A percentile compares a stretch with the other conserved stretches of the same genome.
Conservation (phyloP, 2,888 invertebrate genomes). For the Limnephilus auricula region DNA sequence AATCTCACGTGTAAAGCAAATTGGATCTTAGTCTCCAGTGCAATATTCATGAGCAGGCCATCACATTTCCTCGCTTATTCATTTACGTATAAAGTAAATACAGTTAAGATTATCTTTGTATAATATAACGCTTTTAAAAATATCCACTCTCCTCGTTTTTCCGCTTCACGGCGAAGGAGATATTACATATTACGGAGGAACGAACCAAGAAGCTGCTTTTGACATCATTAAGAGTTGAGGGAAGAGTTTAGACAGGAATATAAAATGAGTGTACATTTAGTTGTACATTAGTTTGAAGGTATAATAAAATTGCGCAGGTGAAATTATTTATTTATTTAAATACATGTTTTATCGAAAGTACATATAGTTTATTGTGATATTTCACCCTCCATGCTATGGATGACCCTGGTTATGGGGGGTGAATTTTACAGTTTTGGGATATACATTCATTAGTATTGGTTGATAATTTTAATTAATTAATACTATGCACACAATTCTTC, state of each 20-base stretch:
- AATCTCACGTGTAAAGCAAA: slow-evolving; percentile 22
- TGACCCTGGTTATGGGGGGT: too few species aligned
- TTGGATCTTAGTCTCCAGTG: slow-evolving; percentile 5
- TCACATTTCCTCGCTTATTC: not conserved
- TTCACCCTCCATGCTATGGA: too few species aligned
- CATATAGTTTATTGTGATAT: too few species aligned
- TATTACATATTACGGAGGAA: not conserved
- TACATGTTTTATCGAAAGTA: too few species aligned
- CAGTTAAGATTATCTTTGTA: not conserved
- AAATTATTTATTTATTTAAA: too few species aligned
- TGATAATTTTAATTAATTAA: too few species aligned
- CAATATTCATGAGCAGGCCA: slow-evolving; percentile 22
- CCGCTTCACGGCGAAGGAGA: not conserved
- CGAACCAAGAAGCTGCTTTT: not conserved
- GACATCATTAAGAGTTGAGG: not conserved
- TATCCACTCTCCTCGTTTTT: not conserved
- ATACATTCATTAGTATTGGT: too few species aligned
- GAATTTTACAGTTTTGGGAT: too few species aligned
- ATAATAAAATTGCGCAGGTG: not conserved
- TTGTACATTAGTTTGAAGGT: not conserved
- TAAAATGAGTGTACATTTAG: not conserved
- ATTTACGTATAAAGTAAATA: not conserved
- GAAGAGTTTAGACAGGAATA: not conserved
- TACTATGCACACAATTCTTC: too few species aligned
- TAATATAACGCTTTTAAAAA: not conserved